Evolutionary conservation across 1,140 invertebrate species (phyloP).

Genomic region (Nasonia vitripennis): DNA sequence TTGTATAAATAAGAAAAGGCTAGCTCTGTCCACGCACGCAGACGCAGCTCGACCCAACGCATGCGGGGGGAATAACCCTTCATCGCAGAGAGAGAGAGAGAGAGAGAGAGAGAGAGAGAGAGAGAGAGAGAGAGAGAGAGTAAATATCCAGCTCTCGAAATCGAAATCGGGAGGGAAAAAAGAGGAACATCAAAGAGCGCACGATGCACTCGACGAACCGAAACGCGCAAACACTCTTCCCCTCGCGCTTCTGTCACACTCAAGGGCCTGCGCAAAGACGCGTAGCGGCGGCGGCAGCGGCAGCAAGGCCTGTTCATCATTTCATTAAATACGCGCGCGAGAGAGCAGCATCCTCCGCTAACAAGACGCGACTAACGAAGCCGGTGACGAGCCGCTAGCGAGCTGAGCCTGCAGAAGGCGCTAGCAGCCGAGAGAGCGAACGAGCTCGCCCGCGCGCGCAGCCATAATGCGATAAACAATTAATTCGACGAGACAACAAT

Average conservation of each 20-base stretch:
- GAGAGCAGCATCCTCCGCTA: constrained; percentile 7
- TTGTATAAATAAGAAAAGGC: background rate
- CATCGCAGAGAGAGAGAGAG: background rate
- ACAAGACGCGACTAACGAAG: constrained; percentile 49
- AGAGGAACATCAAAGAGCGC: background rate
- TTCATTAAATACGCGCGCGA: constrained; percentile 42
- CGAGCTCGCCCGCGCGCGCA: constrained; percentile 17
- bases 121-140: background rate
- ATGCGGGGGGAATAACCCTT: background rate
- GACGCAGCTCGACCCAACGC: background rate
- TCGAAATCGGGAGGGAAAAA: background rate
- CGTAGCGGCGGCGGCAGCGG: background rate
- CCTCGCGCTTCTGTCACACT: background rate
- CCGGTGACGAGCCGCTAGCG: constrained; percentile 40
- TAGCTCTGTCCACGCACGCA: too few relatives aligned
- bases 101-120: too few relatives aligned
- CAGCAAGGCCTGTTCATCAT: constrained; percentile 36
- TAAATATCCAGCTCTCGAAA: background rate
- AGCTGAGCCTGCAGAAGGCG: constrained; percentile 1
- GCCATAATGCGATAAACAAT: constrained; percentile 69
- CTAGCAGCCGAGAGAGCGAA: background rate
- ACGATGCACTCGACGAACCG: background rate
- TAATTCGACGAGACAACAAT: constrained; percentile 65
- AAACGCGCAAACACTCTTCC: background rate
- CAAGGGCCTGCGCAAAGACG: background rate